Conservation (phyloP, 2,888 invertebrate genomes). For the Pandemis corylana region DNA sequence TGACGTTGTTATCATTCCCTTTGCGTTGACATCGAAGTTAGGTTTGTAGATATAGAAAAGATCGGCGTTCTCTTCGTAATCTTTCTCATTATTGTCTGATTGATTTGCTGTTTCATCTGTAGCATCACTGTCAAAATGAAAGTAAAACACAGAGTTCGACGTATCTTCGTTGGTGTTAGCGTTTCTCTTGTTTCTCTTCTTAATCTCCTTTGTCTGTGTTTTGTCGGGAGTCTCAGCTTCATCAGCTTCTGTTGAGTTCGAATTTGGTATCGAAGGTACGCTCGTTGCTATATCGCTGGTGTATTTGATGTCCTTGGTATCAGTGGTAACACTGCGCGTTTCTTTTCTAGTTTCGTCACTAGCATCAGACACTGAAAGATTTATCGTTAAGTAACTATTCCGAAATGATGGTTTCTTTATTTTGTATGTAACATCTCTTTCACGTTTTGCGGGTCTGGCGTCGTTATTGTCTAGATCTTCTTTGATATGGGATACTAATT, state of each 20-base stretch:
- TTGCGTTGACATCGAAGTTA: neutral
- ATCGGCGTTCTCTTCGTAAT: neutral
- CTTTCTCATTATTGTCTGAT: neutral
- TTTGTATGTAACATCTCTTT: neutral
- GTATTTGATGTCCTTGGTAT: neutral
- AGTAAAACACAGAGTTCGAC: neutral
- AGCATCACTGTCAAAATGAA: neutral
- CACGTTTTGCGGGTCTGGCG: neutral
- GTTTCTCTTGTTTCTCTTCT: neutral
- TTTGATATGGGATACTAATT: neutral
- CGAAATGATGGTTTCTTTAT: neutral
- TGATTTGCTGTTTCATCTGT: neutral
- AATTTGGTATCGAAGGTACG: neutral
- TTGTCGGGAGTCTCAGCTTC: neutral
- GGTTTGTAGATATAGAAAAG: slow-evolving; percentile 7
- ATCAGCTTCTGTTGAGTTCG: neutral
- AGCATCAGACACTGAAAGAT: neutral
- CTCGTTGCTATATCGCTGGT: neutral
- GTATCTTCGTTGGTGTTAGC: neutral
- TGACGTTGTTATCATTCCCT: neutral
- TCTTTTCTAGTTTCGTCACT: neutral
- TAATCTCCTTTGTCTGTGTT: neutral
- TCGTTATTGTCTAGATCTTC: neutral
- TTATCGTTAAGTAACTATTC: neutral
- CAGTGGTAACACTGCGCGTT: neutral